Base-by-base conservation (phyloP, 2,888 invertebrate species). In the Euspilapteryx auroguttella region DNA sequence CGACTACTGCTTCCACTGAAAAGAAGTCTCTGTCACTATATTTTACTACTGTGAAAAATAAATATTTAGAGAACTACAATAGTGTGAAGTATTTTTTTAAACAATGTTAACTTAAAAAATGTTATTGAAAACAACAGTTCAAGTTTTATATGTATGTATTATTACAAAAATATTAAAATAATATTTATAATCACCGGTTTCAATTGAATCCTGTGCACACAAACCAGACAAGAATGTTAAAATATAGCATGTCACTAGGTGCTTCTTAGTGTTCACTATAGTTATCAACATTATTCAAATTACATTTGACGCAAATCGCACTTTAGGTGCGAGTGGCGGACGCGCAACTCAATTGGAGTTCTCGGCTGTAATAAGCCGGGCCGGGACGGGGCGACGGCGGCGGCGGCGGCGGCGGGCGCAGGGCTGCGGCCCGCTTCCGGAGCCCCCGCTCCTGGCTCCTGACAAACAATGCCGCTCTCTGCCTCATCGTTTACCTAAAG, bases 291-390 rank as follows among this genome's bases (percentile, higher is more conserved):
- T n/a, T n/a, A n/a, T n/a, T n/a, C n/a, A n/a, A n/a, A n/a, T n/a
- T n/a, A n/a, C n/a, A n/a, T n/a, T n/a, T n/a, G n/a, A n/a, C n/a
- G n/a, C n/a, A n/a, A n/a, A n/a, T n/a, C n/a, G n/a, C n/a, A n/a
- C n/a, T n/a, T n/a, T n/a, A n/a, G n/a, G n/a, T n/a, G 17, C 42
- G 44, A 47, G 44, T 42, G 56, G 54, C 66, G 73, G 73, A 71
- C 73, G 65, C 68, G 65, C 69, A 56, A 37, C 55, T 57, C 69
- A 69, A 71, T 73, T 71, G 68, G 51, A 56, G 54, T 56, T 50
- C 51, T 59, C 55, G 57, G 49, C 55, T 47, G 59, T 59, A 68
- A 63, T 69, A 64, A 63, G 49, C 55, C 47, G 40, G 42, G 47
- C 46, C 49, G 55, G 41, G 53, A 53, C 8, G 17, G 17, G 5